These are phyloP conservation scores for Pseudomugil gertrudae DNA, from an alignment of 2,797 vertebrate species.

Conservation along the genomic window DNA sequence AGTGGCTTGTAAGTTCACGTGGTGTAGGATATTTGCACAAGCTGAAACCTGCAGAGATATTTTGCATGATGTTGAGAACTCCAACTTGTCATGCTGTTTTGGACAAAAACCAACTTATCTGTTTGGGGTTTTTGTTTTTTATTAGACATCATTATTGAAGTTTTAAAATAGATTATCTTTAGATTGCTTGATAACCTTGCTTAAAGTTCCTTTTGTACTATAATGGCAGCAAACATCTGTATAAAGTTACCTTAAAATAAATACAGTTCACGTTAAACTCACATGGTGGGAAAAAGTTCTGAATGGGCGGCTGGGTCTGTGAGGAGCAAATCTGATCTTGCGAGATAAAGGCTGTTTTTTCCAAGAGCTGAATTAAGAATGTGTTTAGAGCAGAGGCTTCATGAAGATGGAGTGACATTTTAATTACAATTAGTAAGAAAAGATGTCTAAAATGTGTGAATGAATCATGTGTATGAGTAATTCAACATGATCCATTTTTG, in stretches of 20 bases:
- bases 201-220: no score
- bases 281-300: slow-evolving; percentile 75
- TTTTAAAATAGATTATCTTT: no score
- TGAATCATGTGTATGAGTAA: not conserved
- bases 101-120: no score
- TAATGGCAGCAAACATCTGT: no score
- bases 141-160: no score
- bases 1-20: no score
- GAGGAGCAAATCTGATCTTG: slow-evolving; percentile 54
- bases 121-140: no score
- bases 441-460: slow-evolving; percentile 10
- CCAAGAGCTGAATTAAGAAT: slow-evolving; percentile 55
- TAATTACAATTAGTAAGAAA: slow-evolving; percentile 34
- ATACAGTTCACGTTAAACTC: slow-evolving; percentile 63
- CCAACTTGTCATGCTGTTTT: no score
- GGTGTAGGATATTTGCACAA: no score
- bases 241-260: slow-evolving; percentile 66
- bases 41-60: no score
- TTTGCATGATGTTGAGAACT: no score
- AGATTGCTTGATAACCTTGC: no score
- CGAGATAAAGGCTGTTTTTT: slow-evolving; percentile 61
- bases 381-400: slow-evolving; percentile 48
- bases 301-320: slow-evolving; percentile 69
- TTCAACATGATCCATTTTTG: not conserved
- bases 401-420: slow-evolving; percentile 53